phyloP scores from a whole-genome alignment of 2,888 invertebrate species.

The Tachina lurida region DNA sequence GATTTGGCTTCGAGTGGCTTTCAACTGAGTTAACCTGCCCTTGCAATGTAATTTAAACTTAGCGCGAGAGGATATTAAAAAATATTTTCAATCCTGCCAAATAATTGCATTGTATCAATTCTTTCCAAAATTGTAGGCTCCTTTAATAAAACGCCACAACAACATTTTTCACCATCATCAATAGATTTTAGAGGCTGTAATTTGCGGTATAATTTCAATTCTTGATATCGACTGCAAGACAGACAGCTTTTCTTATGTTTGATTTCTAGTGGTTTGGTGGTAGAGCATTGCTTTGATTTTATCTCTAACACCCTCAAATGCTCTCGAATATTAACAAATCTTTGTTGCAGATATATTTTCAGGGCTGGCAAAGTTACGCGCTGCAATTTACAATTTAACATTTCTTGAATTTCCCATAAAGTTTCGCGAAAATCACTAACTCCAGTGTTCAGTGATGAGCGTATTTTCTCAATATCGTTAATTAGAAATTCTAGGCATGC shows the following conservation, averaged over 20 bases:
- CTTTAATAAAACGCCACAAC: background rate
- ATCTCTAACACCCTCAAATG: slow-evolving; percentile 58
- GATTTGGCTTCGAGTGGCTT: no score
- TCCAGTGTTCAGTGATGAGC: slow-evolving; percentile 45
- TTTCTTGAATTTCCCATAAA: slow-evolving; percentile 80
- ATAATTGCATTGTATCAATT: slow-evolving; percentile 29
- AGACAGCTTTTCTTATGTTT: slow-evolving; percentile 38
- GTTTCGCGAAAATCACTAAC: slow-evolving; percentile 67
- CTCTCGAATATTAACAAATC: slow-evolving; percentile 72
- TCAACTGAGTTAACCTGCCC: no score
- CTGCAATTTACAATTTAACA: slow-evolving; percentile 80
- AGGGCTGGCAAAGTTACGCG: slow-evolving; percentile 78
- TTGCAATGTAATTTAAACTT: background rate
- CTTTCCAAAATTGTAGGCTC: slow-evolving; percentile 46
- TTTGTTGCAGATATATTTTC: slow-evolving; percentile 77
- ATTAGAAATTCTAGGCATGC: slow-evolving; percentile 75
- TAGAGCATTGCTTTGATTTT: background rate
- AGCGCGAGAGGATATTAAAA: background rate
- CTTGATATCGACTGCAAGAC: slow-evolving; percentile 23
- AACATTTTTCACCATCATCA: slow-evolving; percentile 7
- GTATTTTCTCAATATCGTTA: slow-evolving; percentile 74
- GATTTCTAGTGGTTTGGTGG: background rate
- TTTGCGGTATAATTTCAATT: background rate
- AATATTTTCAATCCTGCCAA: background rate
- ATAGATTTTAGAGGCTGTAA: background rate